Base-by-base conservation (phyloP, 2,113 vertebrate genomes). In the Platycercus adscitus region DNA sequence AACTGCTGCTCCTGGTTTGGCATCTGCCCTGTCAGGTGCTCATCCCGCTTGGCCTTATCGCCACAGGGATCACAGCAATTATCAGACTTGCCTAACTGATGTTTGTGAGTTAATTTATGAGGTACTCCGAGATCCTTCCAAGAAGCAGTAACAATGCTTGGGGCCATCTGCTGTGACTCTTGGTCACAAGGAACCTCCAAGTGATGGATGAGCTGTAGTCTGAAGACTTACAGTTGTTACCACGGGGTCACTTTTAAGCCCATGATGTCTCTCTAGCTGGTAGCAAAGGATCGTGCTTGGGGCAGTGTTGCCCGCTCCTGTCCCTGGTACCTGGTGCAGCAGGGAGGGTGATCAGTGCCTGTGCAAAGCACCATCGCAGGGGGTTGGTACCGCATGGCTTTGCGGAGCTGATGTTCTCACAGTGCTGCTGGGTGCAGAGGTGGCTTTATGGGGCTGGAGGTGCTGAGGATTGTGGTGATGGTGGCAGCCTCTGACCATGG, bases 401-500 rank as follows among this genome's bases (percentile, higher is more conserved):
- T 63, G 14, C 15, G 61, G 46, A 65, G 15, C 16, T 5, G 0
- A 6, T 6, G 72, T 69, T 58, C 15, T 73, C 2, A 1, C 68
- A 65, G 69, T 1, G 4, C 46, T 24, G 49, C 33, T 9, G 41
- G 44, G 43, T 1, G 17, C 66, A 21, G 66, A 17, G n/a, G 18
- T 41, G 76, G 43, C 33, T 78, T 55, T 37, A 9, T 5, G 5
- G 26, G 58, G n/a, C 43, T 56, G 33, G 12, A 13, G 3, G 2
- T 49, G 47, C 23, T 29, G 58, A 11, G 25, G 9, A 16, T 9
- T 2, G 9, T 12, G 26, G 10, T 41, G 49, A 13, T 3, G 20
- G 46, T 19, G 37, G 26, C 60, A 55, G 64, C 9, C 16, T 14
- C 76, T 1, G 1, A 6, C 13, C 0, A 3, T 4, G 4, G 2